Conservation (phyloP, 2,888 invertebrate species). For the Ferdinandea cuprea region DNA sequence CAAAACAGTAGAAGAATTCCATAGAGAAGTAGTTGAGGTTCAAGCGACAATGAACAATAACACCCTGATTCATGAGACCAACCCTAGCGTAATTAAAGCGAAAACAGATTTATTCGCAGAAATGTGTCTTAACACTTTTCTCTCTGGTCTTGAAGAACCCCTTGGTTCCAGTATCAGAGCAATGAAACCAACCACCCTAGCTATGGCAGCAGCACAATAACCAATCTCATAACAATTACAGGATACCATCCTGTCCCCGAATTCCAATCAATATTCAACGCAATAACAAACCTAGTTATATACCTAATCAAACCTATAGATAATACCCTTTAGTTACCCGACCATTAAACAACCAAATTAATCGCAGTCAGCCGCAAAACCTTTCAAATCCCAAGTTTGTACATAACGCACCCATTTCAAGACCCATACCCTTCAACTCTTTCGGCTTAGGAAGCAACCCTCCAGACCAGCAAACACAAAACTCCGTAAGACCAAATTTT, state of each 20-base stretch:
- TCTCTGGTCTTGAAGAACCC: constrained; percentile 69
- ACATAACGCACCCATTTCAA: not conserved
- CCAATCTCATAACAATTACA: not conserved
- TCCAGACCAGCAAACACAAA: constrained; percentile 4
- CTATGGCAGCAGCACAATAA: constrained; percentile 24
- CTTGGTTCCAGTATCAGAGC: constrained; percentile 65
- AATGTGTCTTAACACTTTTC: constrained; percentile 67
- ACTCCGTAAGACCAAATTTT: not conserved
- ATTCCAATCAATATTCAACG: not conserved
- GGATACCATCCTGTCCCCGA: not conserved
- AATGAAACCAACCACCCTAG: constrained; percentile 60
- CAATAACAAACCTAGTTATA: not conserved
- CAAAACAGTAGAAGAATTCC: constrained; percentile 39
- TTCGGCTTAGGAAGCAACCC: not conserved
- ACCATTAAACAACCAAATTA: not conserved
- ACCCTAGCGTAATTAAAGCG: constrained; percentile 50
- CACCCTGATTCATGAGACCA: constrained; percentile 55
- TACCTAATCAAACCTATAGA: constrained; percentile 8
- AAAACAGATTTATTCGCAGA: constrained; percentile 54
- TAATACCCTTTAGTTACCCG: not conserved
- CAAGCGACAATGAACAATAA: constrained; percentile 55
- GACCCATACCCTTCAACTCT: constrained; percentile 1
- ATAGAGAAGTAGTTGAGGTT: constrained; percentile 62
- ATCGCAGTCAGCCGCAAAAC: constrained; percentile 1
- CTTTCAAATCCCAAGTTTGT: not conserved